Evolutionary conservation across 2,888 invertebrate species (phyloP).

Genomic region (Melanostoma scalare): DNA sequence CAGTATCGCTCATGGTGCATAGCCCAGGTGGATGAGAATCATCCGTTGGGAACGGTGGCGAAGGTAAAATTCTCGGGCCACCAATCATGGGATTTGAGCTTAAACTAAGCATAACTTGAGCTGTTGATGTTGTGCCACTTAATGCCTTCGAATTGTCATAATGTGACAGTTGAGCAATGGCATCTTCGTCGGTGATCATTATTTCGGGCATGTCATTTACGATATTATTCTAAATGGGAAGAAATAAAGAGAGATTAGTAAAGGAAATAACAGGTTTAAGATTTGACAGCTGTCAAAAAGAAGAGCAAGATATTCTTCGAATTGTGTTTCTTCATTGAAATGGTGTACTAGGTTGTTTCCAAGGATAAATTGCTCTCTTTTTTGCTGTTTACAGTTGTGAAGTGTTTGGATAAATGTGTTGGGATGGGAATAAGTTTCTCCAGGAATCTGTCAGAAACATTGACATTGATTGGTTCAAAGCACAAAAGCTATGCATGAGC

Average conservation of each 20-base stretch:
- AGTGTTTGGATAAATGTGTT: no score
- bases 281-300: no score
- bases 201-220: constrained; percentile 50
- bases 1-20: constrained; percentile 77
- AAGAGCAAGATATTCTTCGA: no score
- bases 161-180: constrained; percentile 63
- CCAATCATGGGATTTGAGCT: constrained; percentile 81
- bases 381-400: no score
- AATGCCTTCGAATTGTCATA: constrained; percentile 54
- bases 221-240: constrained; percentile 24
- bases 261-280: background rate
- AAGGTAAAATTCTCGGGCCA: constrained; percentile 77
- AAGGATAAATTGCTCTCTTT: no score
- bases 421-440: no score
- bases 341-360: no score
- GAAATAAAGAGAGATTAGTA: background rate
- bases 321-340: no score
- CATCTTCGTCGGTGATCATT: constrained; percentile 62
- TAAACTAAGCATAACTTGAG: constrained; percentile 77
- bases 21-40: constrained; percentile 78
- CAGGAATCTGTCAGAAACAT: no score
- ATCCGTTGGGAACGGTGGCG: constrained; percentile 76
- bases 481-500: no score
- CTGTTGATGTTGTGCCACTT: constrained; percentile 60
- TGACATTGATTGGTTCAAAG: no score